Evolutionary conservation across 1,140 invertebrate genomes (phyloP).

Genomic region (Marisa cornuarietis): DNA sequence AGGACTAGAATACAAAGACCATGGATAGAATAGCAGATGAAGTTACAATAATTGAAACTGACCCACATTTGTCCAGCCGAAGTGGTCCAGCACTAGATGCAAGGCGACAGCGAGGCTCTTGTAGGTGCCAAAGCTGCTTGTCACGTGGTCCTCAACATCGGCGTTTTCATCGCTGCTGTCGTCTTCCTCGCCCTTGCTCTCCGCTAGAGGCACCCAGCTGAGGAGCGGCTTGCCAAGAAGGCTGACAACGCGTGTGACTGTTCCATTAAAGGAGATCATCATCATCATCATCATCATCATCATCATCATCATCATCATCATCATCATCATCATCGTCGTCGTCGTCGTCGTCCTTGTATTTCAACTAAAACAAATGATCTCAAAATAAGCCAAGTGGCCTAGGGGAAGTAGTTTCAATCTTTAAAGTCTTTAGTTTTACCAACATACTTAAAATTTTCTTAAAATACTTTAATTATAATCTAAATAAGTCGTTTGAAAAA

Average conservation of each 20-base stretch:
- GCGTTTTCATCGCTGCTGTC: neutral
- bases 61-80: too few species aligned
- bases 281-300: neutral
- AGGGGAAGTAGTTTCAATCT: neutral
- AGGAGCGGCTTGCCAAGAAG: neutral
- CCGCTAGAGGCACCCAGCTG: neutral
- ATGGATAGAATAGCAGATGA: too few species aligned
- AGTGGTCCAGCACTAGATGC: too few species aligned
- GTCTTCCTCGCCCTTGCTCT: neutral
- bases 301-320: slow-evolving; percentile 3
- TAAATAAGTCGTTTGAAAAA: too few species aligned
- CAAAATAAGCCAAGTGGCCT: too few species aligned
- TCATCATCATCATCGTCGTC: neutral
- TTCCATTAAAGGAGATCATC: neutral
- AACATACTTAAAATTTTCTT: too few species aligned
- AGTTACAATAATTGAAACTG: too few species aligned
- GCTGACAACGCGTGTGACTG: neutral
- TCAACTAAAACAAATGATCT: neutral
- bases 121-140: too few species aligned
- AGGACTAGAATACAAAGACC: too few species aligned
- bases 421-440: neutral
- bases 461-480: neutral
- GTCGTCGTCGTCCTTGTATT: neutral
- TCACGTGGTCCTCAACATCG: neutral
- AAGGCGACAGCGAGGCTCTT: too few species aligned